Evolutionary conservation across 1,140 invertebrate species (phyloP).

Genomic region (Dolichoris vasculosae): DNA sequence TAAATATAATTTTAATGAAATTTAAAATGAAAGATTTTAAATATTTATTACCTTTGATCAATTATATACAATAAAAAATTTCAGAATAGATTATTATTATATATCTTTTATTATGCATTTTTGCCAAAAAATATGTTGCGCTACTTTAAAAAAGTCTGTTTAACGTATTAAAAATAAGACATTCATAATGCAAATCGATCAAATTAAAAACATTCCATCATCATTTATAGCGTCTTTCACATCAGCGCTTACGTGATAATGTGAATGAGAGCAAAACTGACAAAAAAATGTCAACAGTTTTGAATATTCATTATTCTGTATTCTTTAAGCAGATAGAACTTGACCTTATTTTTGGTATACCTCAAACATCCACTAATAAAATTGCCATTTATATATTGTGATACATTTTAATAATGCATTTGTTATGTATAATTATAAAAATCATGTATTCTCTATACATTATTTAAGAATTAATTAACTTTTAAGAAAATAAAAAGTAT

Average conservation of each 20-base stretch:
- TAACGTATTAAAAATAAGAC: background rate
- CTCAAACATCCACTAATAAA: slow-evolving; percentile 28
- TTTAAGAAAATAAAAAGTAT: too few species aligned
- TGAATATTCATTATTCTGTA: slow-evolving; percentile 72
- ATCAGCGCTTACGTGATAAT: slow-evolving; percentile 16
- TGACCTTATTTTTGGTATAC: slow-evolving; percentile 66
- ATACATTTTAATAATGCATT: background rate
- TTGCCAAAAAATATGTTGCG: background rate
- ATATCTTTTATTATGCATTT: slow-evolving; percentile 13
- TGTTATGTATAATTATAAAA: background rate
- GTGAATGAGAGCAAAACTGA: slow-evolving; percentile 49
- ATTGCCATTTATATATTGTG: background rate
- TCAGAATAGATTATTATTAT: slow-evolving; percentile 5
- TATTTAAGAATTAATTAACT: too few species aligned
- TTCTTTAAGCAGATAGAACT: slow-evolving; percentile 57
- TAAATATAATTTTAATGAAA: background rate
- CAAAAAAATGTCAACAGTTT: slow-evolving; percentile 65
- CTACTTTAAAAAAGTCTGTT: too few species aligned
- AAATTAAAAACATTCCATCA: slow-evolving; percentile 26
- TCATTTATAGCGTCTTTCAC: slow-evolving; percentile 44
- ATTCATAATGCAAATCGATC: slow-evolving; percentile 50
- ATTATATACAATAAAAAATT: background rate
- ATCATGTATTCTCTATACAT: too few species aligned
- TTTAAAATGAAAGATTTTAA: too few species aligned
- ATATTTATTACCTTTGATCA: too few species aligned